phyloP scores from a whole-genome alignment of 1,140 invertebrate species.

The Euborellia annulipes region DNA sequence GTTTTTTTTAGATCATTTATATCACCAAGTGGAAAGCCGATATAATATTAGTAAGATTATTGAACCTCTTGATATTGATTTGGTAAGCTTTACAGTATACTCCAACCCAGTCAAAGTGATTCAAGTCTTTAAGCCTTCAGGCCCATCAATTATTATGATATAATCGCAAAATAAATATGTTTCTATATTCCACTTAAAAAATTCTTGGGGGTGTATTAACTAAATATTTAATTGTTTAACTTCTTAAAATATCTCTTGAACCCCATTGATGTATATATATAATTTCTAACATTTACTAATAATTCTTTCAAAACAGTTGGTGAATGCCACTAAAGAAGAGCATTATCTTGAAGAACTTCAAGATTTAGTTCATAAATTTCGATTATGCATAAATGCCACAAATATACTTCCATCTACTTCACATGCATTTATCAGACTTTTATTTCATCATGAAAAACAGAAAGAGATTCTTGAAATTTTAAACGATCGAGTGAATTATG shows the following conservation, averaged over 20 bases:
- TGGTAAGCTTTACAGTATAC: slow-evolving; percentile 23
- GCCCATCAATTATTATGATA: neutral
- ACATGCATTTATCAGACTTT: slow-evolving; percentile 58
- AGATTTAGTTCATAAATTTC: slow-evolving; percentile 48
- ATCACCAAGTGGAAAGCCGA: slow-evolving; percentile 42
- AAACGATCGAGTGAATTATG: slow-evolving; percentile 70
- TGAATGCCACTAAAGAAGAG: slow-evolving; percentile 36
- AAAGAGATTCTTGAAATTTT: slow-evolving; percentile 54
- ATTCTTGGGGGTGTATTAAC: neutral
- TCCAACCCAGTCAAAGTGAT: neutral
- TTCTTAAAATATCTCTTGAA: neutral
- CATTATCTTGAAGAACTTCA: slow-evolving; percentile 44
- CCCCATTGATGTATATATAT: neutral
- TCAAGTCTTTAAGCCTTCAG: neutral
- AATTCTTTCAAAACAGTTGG: slow-evolving; percentile 28
- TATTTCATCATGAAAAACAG: slow-evolving; percentile 37
- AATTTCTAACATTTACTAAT: neutral
- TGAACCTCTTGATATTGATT: slow-evolving; percentile 54
- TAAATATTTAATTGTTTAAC: neutral
- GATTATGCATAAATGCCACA: slow-evolving; percentile 46
- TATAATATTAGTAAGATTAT: slow-evolving; percentile 33
- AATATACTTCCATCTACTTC: slow-evolving; percentile 60
- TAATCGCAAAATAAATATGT: neutral
- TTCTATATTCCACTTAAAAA: neutral
- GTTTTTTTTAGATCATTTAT: slow-evolving; percentile 33